Percentiles rank a stretch among this genome's conserved stretches.
phyloP scores from a whole-genome alignment of 1,140 invertebrate genomes.

The Hestina assimilis region DNA sequence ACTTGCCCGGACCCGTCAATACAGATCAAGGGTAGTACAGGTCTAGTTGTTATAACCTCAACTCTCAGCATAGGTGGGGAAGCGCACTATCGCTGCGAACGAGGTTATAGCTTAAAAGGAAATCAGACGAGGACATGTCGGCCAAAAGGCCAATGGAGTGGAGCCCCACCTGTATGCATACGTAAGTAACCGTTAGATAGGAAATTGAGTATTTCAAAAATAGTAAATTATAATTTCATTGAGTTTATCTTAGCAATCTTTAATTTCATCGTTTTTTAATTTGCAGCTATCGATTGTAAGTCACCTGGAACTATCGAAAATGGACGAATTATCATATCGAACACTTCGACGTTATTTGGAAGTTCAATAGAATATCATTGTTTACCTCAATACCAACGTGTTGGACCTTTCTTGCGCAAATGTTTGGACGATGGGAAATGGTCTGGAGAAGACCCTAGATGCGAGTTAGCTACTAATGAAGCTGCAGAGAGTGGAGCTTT shows the following conservation, averaged over 20 bases:
- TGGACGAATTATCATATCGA: conserved; percentile 90
- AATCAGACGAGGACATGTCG: conserved; percentile 88
- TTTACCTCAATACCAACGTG: conserved; percentile 88
- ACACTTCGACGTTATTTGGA: conserved; percentile 89
- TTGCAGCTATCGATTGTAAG: conserved; percentile 89
- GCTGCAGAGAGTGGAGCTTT: conserved; percentile 84
- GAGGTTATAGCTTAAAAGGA: conserved; percentile 89
- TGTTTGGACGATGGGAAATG: conserved; percentile 90
- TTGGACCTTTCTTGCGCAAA: conserved; percentile 89
- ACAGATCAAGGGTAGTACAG: conserved; percentile 54
- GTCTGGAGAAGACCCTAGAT: conserved; percentile 90
- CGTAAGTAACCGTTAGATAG: too few relatives aligned
- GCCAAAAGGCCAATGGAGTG: conserved; percentile 90
- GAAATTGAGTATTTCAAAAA: too few relatives aligned
- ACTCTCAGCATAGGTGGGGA: conserved; percentile 86
- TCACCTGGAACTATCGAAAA: conserved; percentile 89
- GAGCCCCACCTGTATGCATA: conserved; percentile 86
- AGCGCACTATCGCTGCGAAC: conserved; percentile 89
- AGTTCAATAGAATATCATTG: conserved; percentile 93
- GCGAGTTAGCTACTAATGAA: conserved; percentile 82
- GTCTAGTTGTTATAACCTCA: conserved; percentile 72
- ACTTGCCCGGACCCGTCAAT: conserved; percentile 83
- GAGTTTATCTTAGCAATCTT: not conserved
- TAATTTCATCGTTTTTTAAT: conserved; percentile 9
- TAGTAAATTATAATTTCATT: too few relatives aligned